Percentiles rank a stretch among this genome's conserved stretches.
Evolutionary conservation across 2,888 invertebrate species (phyloP).

Genomic region (Chloromyia formosa): DNA sequence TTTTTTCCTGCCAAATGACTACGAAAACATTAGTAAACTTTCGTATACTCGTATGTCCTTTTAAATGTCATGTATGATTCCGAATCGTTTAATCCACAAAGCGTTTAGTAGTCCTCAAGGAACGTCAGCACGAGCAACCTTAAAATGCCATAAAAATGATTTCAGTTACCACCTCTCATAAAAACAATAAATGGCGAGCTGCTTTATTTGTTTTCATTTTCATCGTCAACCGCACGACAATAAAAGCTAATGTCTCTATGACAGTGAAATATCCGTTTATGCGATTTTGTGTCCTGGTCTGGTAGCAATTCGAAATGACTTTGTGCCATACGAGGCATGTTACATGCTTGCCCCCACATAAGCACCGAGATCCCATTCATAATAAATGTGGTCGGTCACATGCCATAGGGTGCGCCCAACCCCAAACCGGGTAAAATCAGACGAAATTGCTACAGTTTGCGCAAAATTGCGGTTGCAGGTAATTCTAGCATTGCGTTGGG

Average conservation of each 20-base stretch:
- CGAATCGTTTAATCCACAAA: background rate
- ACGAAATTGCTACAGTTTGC: slow-evolving; percentile 25
- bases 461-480: slow-evolving; percentile 29
- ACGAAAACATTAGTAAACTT: no score
- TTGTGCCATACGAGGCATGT: slow-evolving; percentile 18
- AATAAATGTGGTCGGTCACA: slow-evolving; percentile 41
- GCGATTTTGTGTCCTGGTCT: slow-evolving; percentile 18
- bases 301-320: background rate
- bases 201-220: slow-evolving; percentile 46
- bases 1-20: no score
- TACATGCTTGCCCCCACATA: slow-evolving; percentile 3
- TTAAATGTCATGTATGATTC: no score
- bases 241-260: slow-evolving; percentile 46
- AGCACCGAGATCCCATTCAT: background rate
- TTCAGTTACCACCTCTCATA: slow-evolving; percentile 42
- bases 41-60: no score
- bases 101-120: background rate
- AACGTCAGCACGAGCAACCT: slow-evolving; percentile 13
- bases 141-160: slow-evolving; percentile 41
- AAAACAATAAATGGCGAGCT: slow-evolving; percentile 39
- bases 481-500: slow-evolving; percentile 1
- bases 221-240: slow-evolving; percentile 41
- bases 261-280: slow-evolving; percentile 42
- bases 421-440: background rate
- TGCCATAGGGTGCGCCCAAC: background rate